These are phyloP conservation scores for Drosophila kikkawai DNA, from an alignment of 1,140 invertebrate species.

Conservation along the genomic window DNA sequence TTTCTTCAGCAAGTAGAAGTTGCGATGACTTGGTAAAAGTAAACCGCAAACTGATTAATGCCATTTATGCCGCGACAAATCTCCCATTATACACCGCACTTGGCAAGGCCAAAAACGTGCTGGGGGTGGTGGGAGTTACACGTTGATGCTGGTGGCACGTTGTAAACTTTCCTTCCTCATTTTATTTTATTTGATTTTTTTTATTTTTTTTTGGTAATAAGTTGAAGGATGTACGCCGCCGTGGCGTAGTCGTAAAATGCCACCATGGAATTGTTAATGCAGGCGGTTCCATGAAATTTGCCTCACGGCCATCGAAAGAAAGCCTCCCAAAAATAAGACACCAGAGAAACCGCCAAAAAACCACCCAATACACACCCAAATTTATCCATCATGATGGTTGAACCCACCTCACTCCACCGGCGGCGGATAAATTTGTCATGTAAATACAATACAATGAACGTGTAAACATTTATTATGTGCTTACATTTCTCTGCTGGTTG, in stretches of 20 bases:
- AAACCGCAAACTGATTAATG: constrained; percentile 67
- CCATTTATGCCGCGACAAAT: constrained; percentile 68
- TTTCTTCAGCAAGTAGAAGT: constrained; percentile 11
- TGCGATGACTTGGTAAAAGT: constrained; percentile 38
- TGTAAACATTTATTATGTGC: constrained; percentile 58
- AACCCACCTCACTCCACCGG: constrained; percentile 1
- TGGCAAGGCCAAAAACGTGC: constrained; percentile 28
- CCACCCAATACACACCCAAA: constrained; percentile 1
- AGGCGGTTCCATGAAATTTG: constrained; percentile 28
- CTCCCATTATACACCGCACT: constrained; percentile 37
- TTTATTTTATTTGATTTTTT: not conserved
- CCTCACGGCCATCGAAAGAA: constrained; percentile 20
- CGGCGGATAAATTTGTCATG: constrained; percentile 50
- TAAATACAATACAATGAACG: constrained; percentile 56
- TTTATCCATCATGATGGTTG: constrained; percentile 16
- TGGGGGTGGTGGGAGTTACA: constrained; percentile 43
- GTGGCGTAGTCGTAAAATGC: constrained; percentile 53
- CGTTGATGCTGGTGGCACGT: constrained; percentile 54
- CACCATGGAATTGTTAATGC: constrained; percentile 48
- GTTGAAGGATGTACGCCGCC: constrained; percentile 42
- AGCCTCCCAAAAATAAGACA: constrained; percentile 32
- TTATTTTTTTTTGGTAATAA: constrained; percentile 56
- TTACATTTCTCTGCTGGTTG: constrained; percentile 23
- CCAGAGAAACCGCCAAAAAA: not conserved
- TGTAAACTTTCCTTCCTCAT: constrained; percentile 57